phyloP scores from a whole-genome alignment of 2,113 vertebrate genomes.

The Pelusios castaneus region DNA sequence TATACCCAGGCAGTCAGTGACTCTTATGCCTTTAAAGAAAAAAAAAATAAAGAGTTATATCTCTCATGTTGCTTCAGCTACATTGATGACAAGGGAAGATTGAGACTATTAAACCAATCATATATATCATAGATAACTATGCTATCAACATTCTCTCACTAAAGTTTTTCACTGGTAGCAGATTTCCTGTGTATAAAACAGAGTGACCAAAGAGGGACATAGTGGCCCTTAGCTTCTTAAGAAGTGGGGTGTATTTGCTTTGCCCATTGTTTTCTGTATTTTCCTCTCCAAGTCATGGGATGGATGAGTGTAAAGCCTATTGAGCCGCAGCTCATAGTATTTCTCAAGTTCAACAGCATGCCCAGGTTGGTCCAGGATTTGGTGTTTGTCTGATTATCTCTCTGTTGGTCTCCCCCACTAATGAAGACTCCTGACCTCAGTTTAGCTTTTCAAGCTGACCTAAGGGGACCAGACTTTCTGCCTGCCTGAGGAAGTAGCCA shows the following conservation, averaged over 20 bases:
- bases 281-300: background rate
- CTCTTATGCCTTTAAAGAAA: background rate
- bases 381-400: background rate
- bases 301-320: background rate
- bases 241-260: background rate
- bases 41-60: background rate
- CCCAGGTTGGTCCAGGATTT: background rate
- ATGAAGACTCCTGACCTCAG: fast-evolving
- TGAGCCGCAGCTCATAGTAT: background rate
- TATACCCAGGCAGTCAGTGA: background rate
- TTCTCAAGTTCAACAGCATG: background rate
- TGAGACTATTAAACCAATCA: background rate
- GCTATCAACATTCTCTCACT: background rate
- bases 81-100: background rate
- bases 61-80: background rate
- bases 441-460: fast-evolving
- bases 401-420: background rate
- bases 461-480: background rate
- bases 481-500: background rate
- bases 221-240: background rate
- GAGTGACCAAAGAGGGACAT: background rate
- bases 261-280: background rate
- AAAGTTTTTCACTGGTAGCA: background rate
- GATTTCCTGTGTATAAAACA: background rate
- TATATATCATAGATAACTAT: background rate